Evolutionary conservation across 1,140 invertebrate genomes (phyloP).

Genomic region (Tetragnatha versicolor): DNA sequence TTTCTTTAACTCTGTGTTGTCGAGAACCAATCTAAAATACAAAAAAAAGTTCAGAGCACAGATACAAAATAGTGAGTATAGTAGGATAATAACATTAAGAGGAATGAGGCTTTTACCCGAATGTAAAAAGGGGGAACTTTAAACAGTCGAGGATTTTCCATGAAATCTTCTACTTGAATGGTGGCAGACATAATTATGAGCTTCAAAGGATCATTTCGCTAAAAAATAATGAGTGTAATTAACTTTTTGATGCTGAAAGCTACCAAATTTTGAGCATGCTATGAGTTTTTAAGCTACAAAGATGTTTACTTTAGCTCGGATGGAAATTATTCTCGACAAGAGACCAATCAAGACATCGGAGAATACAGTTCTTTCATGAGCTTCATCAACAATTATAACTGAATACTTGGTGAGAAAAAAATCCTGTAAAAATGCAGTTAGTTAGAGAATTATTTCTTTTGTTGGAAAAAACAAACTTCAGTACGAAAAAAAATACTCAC

Average conservation of each 20-base stretch:
- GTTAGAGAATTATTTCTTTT: neutral
- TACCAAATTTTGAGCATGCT: too few species aligned
- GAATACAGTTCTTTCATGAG: conserved; percentile 92
- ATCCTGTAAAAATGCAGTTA: conserved; percentile 74
- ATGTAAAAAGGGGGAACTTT: conserved; percentile 83
- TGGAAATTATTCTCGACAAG: conserved; percentile 87
- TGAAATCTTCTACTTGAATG: conserved; percentile 90
- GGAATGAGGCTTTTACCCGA: too few species aligned
- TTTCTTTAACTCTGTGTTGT: conserved; percentile 93
- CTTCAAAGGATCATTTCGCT: conserved; percentile 77
- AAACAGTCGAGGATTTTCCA: conserved; percentile 82
- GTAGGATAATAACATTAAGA: too few species aligned
- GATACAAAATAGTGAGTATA: too few species aligned
- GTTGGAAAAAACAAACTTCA: neutral
- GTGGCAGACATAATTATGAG: conserved; percentile 99
- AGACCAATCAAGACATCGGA: conserved; percentile 97
- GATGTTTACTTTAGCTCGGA: conserved; percentile 73
- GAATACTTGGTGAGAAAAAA: conserved; percentile 91
- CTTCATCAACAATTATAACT: conserved; percentile 97
- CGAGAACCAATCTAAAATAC: conserved; percentile 76
- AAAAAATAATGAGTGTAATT: conserved; percentile 52
- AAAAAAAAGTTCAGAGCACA: too few species aligned
- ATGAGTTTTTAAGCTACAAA: too few species aligned
- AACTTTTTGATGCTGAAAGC: too few species aligned
- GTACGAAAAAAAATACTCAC: conserved; percentile 6